These are phyloP conservation scores for Mimumesa dahlbomi DNA, from an alignment of 2,888 invertebrate species.

Conservation along the genomic window DNA sequence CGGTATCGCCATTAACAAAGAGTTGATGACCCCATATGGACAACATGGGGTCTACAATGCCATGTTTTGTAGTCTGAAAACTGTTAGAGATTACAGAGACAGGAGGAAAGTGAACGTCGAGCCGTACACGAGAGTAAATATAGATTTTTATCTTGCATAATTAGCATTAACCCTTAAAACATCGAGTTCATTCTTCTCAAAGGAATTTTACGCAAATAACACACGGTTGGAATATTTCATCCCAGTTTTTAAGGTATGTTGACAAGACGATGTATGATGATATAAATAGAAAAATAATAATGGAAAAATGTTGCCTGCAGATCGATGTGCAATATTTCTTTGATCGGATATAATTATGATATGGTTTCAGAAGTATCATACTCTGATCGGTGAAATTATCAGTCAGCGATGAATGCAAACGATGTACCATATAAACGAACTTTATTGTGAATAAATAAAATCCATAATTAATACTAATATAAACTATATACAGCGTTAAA, in stretches of 20 bases:
- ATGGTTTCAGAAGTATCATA: conserved; percentile 19
- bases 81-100: conserved; percentile 81
- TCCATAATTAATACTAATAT: no score
- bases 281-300: conserved; percentile 18
- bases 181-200: conserved; percentile 25
- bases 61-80: conserved; percentile 89
- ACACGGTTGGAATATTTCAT: conserved; percentile 20
- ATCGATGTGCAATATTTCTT: conserved; percentile 23
- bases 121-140: conserved; percentile 62
- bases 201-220: conserved; percentile 6
- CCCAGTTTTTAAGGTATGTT: conserved; percentile 19
- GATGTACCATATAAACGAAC: no score
- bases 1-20: conserved; percentile 98
- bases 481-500: no score
- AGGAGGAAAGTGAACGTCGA: conserved; percentile 69
- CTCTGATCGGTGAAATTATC: conserved; percentile 5
- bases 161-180: conserved; percentile 62
- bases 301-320: conserved; percentile 33
- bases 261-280: conserved; percentile 30
- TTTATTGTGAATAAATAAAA: no score
- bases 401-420: no score
- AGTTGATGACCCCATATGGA: conserved; percentile 99
- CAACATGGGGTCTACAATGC: conserved; percentile 99
- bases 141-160: conserved; percentile 46
- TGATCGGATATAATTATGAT: conserved; percentile 2